Evolutionary conservation across 2,113 vertebrate species (phyloP), one percentile per base, ranked within the genome.

Genomic region (Sorex fumeus): DNA sequence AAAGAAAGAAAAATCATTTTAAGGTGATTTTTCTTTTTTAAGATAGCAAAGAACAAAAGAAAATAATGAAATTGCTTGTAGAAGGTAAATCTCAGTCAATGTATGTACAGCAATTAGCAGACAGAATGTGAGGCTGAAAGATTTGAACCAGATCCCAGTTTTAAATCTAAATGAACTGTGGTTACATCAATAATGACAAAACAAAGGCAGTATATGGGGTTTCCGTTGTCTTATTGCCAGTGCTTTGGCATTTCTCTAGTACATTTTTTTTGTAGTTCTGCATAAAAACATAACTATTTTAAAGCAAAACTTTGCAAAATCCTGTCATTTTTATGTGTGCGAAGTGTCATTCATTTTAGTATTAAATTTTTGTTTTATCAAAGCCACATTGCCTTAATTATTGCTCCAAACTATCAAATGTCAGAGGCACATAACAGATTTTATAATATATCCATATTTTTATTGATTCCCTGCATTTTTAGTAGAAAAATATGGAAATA

Each of bases 21-120:
- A 84, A 86, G 83, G 47, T 76, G 60, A 84, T 87, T 79, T 89
- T 91, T 19, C 66, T 90, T 93, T 88, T 74, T 53, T 80, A 87
- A 91, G 70, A 75, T 67, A 94, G 84, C 47, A 78, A 90, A 93
- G 57, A 93, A 95, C 88, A 96, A 94, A 96, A 96, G 95, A 90
- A 94, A 95, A 92, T 57, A 88, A 53, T 21, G 19, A 86, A 86
- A 87, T 90, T 47, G 70, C 69, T 86, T 25, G 4, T 71, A 45
- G 83, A 91, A 8, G 69, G 45, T n/a, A 43, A 10, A 71, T 34
- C 80, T 80, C 57, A 19, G 66, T 78, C 50, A 72, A 47, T 79
- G 21, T 50, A 74, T 4, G n/a, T 53, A 9, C 9, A 83, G 64
- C 28, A n/a, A 12, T 81, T 69, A 53, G 64, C 30, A 93, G 27